Conservation (phyloP, 1,140 invertebrate genomes). For the Probaryconus sp. region DNA sequence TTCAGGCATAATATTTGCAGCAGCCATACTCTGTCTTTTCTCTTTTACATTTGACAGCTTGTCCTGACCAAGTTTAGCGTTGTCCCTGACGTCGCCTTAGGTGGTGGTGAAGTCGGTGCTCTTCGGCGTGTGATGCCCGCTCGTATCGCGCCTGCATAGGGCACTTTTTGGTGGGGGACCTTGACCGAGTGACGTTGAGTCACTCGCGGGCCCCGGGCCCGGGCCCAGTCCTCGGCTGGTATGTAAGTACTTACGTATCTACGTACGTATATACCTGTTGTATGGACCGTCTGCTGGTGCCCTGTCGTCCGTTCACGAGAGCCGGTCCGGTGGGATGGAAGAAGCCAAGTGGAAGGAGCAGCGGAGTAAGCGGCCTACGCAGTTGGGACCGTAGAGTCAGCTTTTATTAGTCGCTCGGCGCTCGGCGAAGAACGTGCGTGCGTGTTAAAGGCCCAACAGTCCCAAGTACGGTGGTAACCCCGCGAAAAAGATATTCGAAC, state of each 20-base stretch:
- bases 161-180: slow-evolving; percentile 71
- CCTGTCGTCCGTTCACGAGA: slow-evolving; percentile 30
- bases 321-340: slow-evolving; percentile 62
- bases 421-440: slow-evolving; percentile 74
- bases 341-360: slow-evolving; percentile 71
- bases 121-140: no score
- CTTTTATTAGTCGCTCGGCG: slow-evolving; percentile 77
- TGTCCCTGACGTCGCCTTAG: slow-evolving; percentile 38
- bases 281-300: slow-evolving; percentile 47
- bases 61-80: slow-evolving; percentile 67
- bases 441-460: slow-evolving; percentile 42
- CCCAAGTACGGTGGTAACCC: slow-evolving; percentile 23
- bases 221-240: slow-evolving; percentile 11
- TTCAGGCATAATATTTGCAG: no score
- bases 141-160: no score
- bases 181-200: slow-evolving; percentile 72
- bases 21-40: no score
- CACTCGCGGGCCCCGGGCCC: slow-evolving; percentile 25
- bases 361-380: slow-evolving; percentile 72
- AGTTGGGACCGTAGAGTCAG: slow-evolving; percentile 73
- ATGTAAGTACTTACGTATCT: no score
- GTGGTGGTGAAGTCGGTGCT: no score
- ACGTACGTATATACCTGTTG: slow-evolving; percentile 51
- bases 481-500: slow-evolving; percentile 29
- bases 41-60: not conserved